Base-by-base conservation (phyloP, 2,888 invertebrate genomes). In the Macrophya annulata region DNA sequence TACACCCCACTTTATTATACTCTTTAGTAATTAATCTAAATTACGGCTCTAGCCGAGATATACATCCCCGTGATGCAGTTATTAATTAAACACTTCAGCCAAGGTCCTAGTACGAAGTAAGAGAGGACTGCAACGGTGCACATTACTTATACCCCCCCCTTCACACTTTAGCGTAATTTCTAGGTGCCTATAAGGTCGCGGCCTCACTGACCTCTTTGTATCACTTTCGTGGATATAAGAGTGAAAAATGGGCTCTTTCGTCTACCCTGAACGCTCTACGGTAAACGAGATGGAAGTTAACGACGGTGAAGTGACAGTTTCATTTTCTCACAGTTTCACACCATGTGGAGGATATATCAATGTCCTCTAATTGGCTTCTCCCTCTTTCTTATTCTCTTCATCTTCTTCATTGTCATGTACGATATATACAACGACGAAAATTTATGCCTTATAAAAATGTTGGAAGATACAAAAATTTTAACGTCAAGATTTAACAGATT, bases 11-110 rank as follows among this genome's bases (percentile, higher is more conserved):
- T 51, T 77, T 77, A 77, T 77, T 77, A 77, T 21, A 25, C 55
- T 17, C 71, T 48, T 51, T 86, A 84, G 86, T 82, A 89, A 89
- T 91, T 91, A 90, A 89, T 89, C 87, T 89, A 88, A 87, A 89
- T 90, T 89, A 89, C 87, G 86, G 86, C 37, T 37, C 45, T 45
- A 40, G 21, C 43, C 21, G 45, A 74, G 72, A 74, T 74, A 74
- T 74, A 74, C 72, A 45, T 43, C 37, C 21, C n/a, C 45, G 45
- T 45, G 72, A 74, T 74, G 72, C 72, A 74, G 72, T 45, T 45
- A 74, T 74, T 74, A 74, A 74, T 74, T 74, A 74, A 74, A 45
- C 45, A 45, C 72, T 43, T 10, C 72, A 12, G 17, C 72, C 72
- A 17, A 21, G 21, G 21, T 21, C 25, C 12, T 74, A n/a, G n/a